Conservation (phyloP, 2,888 invertebrate species). For the Tetanocera ferruginea region DNA sequence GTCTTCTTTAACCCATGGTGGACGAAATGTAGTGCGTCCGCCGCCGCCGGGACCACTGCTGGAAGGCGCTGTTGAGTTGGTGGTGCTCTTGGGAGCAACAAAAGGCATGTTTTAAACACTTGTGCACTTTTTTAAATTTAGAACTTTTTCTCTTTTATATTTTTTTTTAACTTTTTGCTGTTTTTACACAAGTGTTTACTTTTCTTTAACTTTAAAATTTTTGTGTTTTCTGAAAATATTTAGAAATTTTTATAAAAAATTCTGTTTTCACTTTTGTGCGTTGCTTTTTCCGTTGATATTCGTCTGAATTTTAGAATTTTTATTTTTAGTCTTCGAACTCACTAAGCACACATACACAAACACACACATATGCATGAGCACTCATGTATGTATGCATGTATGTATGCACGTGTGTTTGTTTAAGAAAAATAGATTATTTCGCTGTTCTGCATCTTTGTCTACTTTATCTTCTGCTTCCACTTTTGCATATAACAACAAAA, state of each 20-base stretch:
- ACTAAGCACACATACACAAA: not conserved
- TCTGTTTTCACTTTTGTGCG: slow-evolving; percentile 9
- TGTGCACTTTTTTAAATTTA: not conserved
- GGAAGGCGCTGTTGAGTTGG: slow-evolving; percentile 52
- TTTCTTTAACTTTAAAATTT: slow-evolving; percentile 40
- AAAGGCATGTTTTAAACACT: slow-evolving; percentile 61
- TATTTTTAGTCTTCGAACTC: slow-evolving; percentile 21
- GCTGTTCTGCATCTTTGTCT: not conserved
- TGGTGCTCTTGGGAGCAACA: slow-evolving; percentile 61
- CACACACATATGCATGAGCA: slow-evolving; percentile 27
- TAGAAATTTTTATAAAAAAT: not conserved
- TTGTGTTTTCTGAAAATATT: not conserved
- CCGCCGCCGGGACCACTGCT: slow-evolving; percentile 56
- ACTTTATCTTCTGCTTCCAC: not conserved
- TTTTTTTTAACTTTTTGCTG: slow-evolving; percentile 46
- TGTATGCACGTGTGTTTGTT: not conserved
- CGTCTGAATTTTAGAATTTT: slow-evolving; percentile 4
- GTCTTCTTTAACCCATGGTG: slow-evolving; percentile 78
- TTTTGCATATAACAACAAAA: slow-evolving; percentile 14
- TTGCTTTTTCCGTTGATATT: not conserved
- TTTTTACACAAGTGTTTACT: not conserved
- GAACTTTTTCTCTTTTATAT: slow-evolving; percentile 33
- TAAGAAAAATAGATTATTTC: not conserved
- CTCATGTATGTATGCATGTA: slow-evolving; percentile 4
- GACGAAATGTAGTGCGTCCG: slow-evolving; percentile 76